These are phyloP conservation scores for Sciurus carolinensis DNA, from an alignment of 2,797 vertebrate species.

Conservation along the genomic window DNA sequence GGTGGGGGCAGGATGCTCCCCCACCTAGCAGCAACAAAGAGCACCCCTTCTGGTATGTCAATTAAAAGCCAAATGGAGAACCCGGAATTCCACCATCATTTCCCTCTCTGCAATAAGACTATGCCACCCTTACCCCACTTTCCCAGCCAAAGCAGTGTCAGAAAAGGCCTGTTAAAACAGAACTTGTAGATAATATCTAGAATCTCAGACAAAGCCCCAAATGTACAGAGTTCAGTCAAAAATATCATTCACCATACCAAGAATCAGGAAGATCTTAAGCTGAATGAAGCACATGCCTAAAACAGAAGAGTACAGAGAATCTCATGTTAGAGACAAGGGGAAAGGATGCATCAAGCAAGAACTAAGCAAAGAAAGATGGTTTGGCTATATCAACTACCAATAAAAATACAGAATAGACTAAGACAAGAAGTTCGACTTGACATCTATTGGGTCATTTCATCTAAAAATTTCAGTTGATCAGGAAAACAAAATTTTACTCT, in stretches of 20 bases:
- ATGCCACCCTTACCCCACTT: background rate
- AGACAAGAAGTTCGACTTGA: background rate
- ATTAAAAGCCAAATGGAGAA: background rate
- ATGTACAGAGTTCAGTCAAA: background rate
- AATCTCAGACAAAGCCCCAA: background rate
- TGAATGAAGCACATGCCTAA: background rate
- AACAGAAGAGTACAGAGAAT: background rate
- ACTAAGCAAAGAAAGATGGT: background rate
- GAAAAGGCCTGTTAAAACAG: background rate
- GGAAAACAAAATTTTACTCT: slow-evolving; percentile 38
- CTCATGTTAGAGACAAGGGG: background rate
- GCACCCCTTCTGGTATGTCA: background rate
- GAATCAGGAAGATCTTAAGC: slow-evolving; percentile 12
- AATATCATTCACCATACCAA: background rate
- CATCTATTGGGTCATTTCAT: background rate
- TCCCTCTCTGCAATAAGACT: background rate
- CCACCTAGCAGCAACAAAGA: background rate
- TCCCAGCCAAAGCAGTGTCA: background rate
- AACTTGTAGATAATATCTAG: background rate
- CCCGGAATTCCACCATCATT: background rate
- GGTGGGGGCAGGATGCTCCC: background rate
- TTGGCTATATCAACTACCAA: background rate
- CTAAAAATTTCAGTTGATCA: background rate
- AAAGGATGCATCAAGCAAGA: background rate
- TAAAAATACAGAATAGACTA: background rate